Conservation (phyloP, 2,797 vertebrate species). For the Cynodonichthys magdalenae region DNA sequence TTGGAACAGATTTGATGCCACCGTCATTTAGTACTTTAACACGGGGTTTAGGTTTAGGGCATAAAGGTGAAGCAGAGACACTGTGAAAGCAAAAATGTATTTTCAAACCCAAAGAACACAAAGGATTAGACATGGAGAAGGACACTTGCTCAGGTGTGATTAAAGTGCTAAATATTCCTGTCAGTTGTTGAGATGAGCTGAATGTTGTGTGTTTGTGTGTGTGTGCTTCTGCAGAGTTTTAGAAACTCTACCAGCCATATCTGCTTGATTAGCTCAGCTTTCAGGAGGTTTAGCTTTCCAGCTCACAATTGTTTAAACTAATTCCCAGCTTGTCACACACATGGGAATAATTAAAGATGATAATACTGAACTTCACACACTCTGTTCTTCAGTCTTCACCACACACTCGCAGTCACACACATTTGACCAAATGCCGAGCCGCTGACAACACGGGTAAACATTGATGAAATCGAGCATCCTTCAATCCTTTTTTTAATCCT, state of each 20-base stretch:
- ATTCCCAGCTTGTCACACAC: conserved; percentile 60
- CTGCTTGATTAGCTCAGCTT: conserved; percentile 55
- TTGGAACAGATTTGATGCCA: conserved; percentile 58
- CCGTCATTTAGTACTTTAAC: conserved; percentile 47
- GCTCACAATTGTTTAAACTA: conserved; percentile 60
- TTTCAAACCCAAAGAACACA: conserved; percentile 58
- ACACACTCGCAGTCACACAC: conserved; percentile 6
- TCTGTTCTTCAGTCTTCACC: conserved; percentile 11
- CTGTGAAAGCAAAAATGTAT: conserved; percentile 58
- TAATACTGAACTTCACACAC: conserved; percentile 54
- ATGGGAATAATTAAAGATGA: conserved; percentile 68
- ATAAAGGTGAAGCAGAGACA: conserved; percentile 70
- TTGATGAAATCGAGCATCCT: conserved; percentile 35
- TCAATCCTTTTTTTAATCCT: conserved; percentile 40
- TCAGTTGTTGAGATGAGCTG: conserved; percentile 21
- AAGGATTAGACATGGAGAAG: conserved; percentile 52
- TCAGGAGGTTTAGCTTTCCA: conserved; percentile 46
- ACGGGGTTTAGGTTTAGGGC: conserved; percentile 47
- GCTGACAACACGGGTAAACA: conserved; percentile 30
- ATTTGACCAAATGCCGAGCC: conserved; percentile 9
- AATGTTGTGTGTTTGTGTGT: conserved; percentile 4
- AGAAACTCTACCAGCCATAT: conserved; percentile 39
- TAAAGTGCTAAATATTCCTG: conserved; percentile 54
- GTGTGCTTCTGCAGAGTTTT: conserved; percentile 28
- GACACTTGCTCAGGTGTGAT: conserved; percentile 51